Base-by-base conservation (phyloP, 2,888 invertebrate genomes). In the Eucera pruinosa region DNA sequence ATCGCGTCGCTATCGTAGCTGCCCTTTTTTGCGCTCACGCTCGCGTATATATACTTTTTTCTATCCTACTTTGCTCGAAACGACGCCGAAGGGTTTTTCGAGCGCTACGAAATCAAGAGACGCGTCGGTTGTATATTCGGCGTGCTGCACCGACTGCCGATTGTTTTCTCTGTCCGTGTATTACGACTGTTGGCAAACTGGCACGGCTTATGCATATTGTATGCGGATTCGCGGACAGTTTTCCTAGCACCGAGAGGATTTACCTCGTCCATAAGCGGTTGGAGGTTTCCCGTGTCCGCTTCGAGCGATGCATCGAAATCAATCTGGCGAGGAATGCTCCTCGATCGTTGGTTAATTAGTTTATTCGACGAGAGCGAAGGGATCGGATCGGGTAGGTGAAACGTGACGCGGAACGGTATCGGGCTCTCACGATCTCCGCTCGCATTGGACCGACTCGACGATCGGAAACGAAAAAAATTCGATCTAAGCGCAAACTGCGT, bases 121-220 rank as follows among this genome's bases (percentile, higher is more conserved):
- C 41, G 48, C 45, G 33, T 45, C n/a, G 13, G 39, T 73, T 72
- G n/a, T n/a, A n/a, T 43, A 62, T 25, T 0, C 47, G 47, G 9
- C n/a, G n/a, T 18, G 1, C 23, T 41, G 55, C 39, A 36, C 13
- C 27, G 11, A 4, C 55, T 52, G 45, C 57, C 74, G 77, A 75
- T 60, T 55, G 54, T 55, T 60, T 39, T 52, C 52, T 25, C 23
- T 39, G 9, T 9, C 30, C 27, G 58, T 76, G 66, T 45, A 66
- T 58, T n/a, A 52, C 52, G 52, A 54, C 45, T 45, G 74, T 48
- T 55, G 13, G 67, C 67, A 60, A 75, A 75, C 67, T 70, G 27
- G 78, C 45, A 61, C 70, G 72, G 36, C 65, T 61, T 78, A 78
- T 78, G 70, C 78, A 78, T 78, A 78, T 78, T 78, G 60, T 47